Conservation (phyloP, 1,140 invertebrate species). For the Harlomillsia oculata region DNA sequence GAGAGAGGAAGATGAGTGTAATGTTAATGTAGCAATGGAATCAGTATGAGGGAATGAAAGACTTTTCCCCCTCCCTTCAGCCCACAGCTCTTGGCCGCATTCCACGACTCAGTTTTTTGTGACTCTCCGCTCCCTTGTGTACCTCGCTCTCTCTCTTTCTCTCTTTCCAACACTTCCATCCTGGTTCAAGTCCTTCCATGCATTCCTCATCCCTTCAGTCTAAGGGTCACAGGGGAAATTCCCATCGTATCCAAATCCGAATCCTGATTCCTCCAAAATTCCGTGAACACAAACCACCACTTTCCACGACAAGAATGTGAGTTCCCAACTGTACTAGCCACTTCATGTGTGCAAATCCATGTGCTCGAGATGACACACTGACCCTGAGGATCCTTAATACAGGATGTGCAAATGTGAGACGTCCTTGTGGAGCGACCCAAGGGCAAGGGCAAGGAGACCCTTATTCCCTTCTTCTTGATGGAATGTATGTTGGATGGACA, state of each 20-base stretch:
- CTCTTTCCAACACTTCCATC: background rate
- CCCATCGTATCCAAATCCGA: no score
- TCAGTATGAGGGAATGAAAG: background rate
- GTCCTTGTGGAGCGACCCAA: background rate
- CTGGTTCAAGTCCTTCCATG: background rate
- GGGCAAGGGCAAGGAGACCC: background rate
- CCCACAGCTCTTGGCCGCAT: conserved; percentile 13
- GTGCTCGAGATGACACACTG: background rate
- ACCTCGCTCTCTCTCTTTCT: background rate
- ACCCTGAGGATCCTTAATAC: background rate
- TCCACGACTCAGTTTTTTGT: conserved; percentile 16
- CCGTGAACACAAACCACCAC: no score
- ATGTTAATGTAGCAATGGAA: no score
- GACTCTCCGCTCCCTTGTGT: background rate
- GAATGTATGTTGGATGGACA: no score
- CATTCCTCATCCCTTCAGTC: background rate
- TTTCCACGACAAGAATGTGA: no score
- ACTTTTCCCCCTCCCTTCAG: conserved; percentile 1
- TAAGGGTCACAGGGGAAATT: no score
- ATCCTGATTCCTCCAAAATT: no score
- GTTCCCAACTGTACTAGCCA: no score
- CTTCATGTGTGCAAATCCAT: background rate
- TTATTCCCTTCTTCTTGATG: no score
- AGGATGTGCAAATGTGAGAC: background rate
- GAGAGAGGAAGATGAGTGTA: no score